Percentiles rank a stretch among this genome's conserved stretches.
phyloP scores from a whole-genome alignment of 2,888 invertebrate genomes.

The Blera fallax region DNA sequence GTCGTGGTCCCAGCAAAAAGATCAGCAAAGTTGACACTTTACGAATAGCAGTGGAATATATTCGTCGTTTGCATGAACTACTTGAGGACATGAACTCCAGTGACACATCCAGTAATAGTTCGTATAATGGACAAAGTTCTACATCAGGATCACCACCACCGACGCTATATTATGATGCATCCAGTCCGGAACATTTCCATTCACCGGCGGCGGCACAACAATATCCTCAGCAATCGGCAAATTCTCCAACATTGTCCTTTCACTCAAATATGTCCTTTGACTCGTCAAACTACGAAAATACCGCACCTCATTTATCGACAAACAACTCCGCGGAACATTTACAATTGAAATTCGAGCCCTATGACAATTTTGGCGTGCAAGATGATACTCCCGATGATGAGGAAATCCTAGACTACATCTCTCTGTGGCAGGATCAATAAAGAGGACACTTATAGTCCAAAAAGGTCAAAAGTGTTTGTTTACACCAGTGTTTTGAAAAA shows the following conservation, averaged over 20 bases:
- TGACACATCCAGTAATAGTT: conserved; percentile 57
- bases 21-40: conserved; percentile 95
- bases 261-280: conserved; percentile 80
- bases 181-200: conserved; percentile 82
- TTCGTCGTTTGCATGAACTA: conserved; percentile 90
- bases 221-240: conserved; percentile 75
- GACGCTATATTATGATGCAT: conserved; percentile 60
- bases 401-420: conserved; percentile 88
- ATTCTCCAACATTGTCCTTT: conserved; percentile 79
- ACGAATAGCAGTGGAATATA: conserved; percentile 94
- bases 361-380: conserved; percentile 89
- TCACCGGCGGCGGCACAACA: conserved; percentile 75
- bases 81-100: conserved; percentile 82
- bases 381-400: conserved; percentile 91
- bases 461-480: neutral
- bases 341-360: conserved; percentile 83
- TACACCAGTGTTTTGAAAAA: conserved; percentile 45
- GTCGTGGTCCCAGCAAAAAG: conserved; percentile 90
- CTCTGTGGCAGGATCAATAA: conserved; percentile 80
- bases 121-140: conserved; percentile 64
- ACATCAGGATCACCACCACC: conserved; percentile 73
- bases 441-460: neutral
- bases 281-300: conserved; percentile 78
- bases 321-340: conserved; percentile 75
- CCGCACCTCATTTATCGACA: conserved; percentile 41